Conservation (phyloP, 2,113 vertebrate genomes). For the Serinus canaria region DNA sequence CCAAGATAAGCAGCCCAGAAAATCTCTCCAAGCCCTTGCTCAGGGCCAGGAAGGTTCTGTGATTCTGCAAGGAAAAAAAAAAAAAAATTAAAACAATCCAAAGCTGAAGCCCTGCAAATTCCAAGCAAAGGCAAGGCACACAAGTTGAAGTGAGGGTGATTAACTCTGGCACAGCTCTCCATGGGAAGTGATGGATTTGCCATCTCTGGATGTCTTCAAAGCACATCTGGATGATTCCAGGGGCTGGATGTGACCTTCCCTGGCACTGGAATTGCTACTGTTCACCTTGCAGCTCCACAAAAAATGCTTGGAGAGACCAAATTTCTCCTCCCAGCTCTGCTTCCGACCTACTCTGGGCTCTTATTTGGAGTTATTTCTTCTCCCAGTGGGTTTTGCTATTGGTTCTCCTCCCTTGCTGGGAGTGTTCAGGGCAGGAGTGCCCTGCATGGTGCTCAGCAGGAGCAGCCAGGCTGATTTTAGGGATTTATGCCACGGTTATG, state of each 20-base stretch:
- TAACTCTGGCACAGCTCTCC: not conserved
- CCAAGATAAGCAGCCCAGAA: not conserved
- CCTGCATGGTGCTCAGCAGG: accelerated
- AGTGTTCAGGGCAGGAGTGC: not conserved
- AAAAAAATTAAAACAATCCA: not conserved
- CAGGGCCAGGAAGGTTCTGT: not conserved
- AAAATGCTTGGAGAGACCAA: not conserved
- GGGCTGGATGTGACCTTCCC: not conserved
- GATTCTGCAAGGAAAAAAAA: not conserved
- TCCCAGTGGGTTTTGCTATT: not conserved
- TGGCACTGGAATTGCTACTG: not conserved
- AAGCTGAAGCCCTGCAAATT: not conserved
- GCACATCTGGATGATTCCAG: not conserved
- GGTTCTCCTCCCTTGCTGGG: not conserved
- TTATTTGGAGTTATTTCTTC: not conserved
- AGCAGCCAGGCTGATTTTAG: not conserved
- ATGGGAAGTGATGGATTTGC: slow-evolving; percentile 12
- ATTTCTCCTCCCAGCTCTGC: not conserved
- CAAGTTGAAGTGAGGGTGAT: not conserved
- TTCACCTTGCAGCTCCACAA: not conserved
- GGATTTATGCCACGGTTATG: not conserved
- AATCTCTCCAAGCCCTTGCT: accelerated
- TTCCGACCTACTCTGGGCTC: accelerated
- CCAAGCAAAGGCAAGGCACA: not conserved
- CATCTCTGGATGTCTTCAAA: slow-evolving; percentile 53